phyloP scores from a whole-genome alignment of 2,113 vertebrate species.

The Microcebus lehilahytsara region DNA sequence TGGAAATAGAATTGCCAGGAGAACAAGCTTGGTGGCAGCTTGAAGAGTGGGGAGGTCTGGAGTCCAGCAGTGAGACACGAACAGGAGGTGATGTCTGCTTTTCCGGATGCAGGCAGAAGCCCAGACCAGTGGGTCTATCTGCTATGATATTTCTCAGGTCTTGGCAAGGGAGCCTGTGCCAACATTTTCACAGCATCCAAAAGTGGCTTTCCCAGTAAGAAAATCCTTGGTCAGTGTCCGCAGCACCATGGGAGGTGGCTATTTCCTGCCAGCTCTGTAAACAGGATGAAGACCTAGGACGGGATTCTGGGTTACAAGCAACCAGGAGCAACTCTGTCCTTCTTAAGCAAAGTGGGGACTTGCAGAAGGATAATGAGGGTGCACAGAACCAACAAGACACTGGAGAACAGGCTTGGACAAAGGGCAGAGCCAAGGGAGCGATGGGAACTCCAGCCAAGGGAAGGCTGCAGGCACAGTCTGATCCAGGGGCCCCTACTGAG shows the following conservation, averaged over 20 bases:
- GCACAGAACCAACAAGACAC: background rate
- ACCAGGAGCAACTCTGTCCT: background rate
- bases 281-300: background rate
- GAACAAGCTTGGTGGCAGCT: background rate
- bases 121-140: background rate
- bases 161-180: background rate
- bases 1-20: background rate
- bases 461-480: background rate
- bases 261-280: background rate
- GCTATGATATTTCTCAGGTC: background rate
- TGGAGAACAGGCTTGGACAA: background rate
- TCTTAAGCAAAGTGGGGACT: background rate
- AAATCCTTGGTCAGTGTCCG: background rate
- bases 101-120: background rate
- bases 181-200: background rate
- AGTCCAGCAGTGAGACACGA: background rate
- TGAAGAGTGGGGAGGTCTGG: background rate
- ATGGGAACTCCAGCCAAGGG: background rate
- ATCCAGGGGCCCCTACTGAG: background rate
- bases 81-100: background rate
- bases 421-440: background rate
- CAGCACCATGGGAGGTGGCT: background rate
- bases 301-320: background rate
- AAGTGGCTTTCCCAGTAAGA: background rate
- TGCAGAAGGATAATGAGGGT: background rate